Evolutionary conservation across 1,140 invertebrate species (phyloP).

Genomic region (Ostrea denselamellosa): DNA sequence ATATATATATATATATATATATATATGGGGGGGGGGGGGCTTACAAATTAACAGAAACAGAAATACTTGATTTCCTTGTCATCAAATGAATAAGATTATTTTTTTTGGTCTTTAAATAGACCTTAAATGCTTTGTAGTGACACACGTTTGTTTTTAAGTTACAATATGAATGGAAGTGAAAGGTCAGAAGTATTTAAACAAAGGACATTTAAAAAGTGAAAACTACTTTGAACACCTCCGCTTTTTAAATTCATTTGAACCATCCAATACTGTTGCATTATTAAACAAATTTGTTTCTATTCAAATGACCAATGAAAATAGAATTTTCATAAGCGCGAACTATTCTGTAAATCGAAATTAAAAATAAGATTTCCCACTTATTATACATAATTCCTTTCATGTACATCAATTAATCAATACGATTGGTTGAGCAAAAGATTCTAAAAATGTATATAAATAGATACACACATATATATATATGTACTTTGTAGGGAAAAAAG

Average conservation of each 20-base stretch:
- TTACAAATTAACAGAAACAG: no score
- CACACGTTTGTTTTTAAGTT: not conserved
- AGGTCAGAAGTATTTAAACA: not conserved
- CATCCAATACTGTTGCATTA: no score
- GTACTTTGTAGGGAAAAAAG: no score
- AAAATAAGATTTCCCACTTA: not conserved
- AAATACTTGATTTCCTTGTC: no score
- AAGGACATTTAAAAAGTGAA: conserved; percentile 2
- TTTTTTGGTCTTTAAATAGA: no score
- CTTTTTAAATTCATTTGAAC: not conserved
- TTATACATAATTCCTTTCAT: no score
- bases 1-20: no score
- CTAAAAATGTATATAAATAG: not conserved
- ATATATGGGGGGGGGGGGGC: no score
- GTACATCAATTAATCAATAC: not conserved
- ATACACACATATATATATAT: no score
- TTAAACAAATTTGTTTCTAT: not conserved
- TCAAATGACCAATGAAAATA: not conserved
- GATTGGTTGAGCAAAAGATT: not conserved
- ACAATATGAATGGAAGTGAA: not conserved
- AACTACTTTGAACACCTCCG: not conserved
- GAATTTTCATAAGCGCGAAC: not conserved
- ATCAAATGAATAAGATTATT: no score
- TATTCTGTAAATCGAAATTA: not conserved
- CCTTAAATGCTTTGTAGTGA: no score